A percentile compares a stretch with the other conserved stretches of the same genome.
These are phyloP conservation scores for Rhinatrema bivittatum DNA, from an alignment of 2,797 vertebrate genomes.

Conservation along the genomic window DNA sequence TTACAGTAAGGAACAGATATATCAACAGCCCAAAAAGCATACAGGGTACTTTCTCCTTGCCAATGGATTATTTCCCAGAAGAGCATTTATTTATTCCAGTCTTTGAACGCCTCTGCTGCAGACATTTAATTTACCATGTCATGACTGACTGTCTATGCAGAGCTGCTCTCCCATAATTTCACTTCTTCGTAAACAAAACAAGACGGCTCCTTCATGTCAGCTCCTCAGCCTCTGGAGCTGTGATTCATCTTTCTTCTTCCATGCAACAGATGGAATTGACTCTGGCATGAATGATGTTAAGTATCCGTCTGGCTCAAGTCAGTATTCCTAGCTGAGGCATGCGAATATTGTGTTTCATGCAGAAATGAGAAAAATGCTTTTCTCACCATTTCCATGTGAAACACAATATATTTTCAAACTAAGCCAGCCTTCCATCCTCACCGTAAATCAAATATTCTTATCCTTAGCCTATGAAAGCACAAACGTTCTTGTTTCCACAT, in stretches of 20 bases:
- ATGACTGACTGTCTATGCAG: too few species aligned
- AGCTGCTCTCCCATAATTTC: slow-evolving; percentile 18
- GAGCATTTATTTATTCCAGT: too few species aligned
- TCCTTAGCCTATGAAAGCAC: slow-evolving; percentile 3
- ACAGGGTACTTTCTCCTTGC: too few species aligned
- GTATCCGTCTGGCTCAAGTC: slow-evolving; percentile 10
- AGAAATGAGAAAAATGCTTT: slow-evolving; percentile 39
- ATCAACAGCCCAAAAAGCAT: too few species aligned
- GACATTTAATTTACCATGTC: too few species aligned
- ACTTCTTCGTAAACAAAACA: slow-evolving; percentile 18
- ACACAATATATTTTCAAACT: slow-evolving; percentile 39
- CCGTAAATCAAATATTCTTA: slow-evolving; percentile 54
- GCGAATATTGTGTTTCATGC: slow-evolving; percentile 31
- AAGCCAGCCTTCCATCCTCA: slow-evolving; percentile 37
- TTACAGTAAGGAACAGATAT: too few species aligned
- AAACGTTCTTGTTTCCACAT: not conserved
- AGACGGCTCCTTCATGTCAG: slow-evolving; percentile 20
- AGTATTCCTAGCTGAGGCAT: slow-evolving; percentile 7
- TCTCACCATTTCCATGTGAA: slow-evolving; percentile 41
- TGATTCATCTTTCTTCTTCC: slow-evolving; percentile 5
- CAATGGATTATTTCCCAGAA: too few species aligned
- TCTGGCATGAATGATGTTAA: slow-evolving; percentile 4
- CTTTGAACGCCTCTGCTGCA: too few species aligned
- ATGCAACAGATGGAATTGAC: slow-evolving; percentile 14
- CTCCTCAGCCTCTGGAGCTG: slow-evolving; percentile 9